Base-by-base conservation (phyloP, 2,888 invertebrate genomes). In the Habrosyne pyritoides region DNA sequence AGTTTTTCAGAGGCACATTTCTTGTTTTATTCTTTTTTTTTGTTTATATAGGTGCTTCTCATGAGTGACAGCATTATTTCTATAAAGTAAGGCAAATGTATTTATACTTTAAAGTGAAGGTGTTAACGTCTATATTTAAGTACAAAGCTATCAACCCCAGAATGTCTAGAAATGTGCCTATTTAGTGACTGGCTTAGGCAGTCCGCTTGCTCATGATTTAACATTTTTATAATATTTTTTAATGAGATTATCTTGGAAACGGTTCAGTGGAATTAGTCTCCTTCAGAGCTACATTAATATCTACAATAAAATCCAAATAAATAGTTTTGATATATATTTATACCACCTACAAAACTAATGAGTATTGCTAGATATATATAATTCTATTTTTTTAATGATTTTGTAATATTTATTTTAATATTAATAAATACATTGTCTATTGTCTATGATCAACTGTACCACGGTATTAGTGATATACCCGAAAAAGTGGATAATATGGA, bases 81-180 rank as follows among this genome's bases (percentile, higher is more conserved):
- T n/a, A n/a, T 42, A 42, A 42, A 42, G 42, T 42, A 50, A 42
- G 8, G 56, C 55, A 36, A 54, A 56, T 57, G 60, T 59, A 58
- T 65, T 59, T 53, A 55, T 57, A 56, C 55, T 53, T 67, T 53
- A 12, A 55, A 52, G 59, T 36, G 49, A 46, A 64, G 53, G 54
- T 50, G 10, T 61, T 59, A 72, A 75, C 77, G 81, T 78, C 73
- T 81, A 78, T 83, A 76, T 63, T 69, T 60, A 66, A 84, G 83
- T 83, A 84, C 80, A 83, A 84, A 84, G 60, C 58, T 60, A 57
- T 63, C 54, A 67, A 66, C 60, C 67, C 70, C 62, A 56, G 63
- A 61, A 66, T 71, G 71, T 68, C 76, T 75, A 74, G 75, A 70
- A 80, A 76, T 76, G 66, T 70, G 66, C 66, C 64, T 57, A 55